phyloP scores from a whole-genome alignment of 2,888 invertebrate species.

The Cataglyphis rosenhaueri region DNA sequence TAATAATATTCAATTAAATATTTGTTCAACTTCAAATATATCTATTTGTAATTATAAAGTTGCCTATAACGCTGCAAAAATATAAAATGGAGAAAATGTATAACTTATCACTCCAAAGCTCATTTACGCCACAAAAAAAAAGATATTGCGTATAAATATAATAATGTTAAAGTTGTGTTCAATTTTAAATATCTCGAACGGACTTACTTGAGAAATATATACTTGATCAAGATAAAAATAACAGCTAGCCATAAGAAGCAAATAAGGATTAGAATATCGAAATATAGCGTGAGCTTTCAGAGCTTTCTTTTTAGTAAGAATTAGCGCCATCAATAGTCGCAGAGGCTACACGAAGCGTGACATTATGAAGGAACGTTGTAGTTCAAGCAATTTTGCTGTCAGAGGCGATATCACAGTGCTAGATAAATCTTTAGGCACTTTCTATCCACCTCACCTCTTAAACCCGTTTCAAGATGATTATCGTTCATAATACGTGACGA shows the following conservation, averaged over 20 bases:
- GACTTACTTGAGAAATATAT: background rate
- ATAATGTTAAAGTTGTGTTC: background rate
- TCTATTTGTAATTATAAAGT: background rate
- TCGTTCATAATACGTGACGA: constrained; percentile 62
- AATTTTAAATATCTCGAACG: background rate
- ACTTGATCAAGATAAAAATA: background rate
- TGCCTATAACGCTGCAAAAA: background rate
- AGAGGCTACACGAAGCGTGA: constrained; percentile 7
- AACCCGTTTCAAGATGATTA: constrained; percentile 60
- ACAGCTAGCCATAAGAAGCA: background rate
- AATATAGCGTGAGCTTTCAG: background rate
- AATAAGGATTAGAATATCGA: background rate
- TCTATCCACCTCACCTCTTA: constrained; percentile 29
- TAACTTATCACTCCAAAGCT: background rate
- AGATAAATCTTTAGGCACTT: constrained; percentile 59
- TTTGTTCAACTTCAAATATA: background rate
- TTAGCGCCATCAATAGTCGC: constrained; percentile 14
- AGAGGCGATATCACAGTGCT: constrained; percentile 56
- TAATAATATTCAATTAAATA: background rate
- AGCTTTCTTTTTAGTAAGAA: background rate
- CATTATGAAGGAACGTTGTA: constrained; percentile 62
- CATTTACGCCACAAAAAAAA: background rate
- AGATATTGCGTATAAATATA: background rate
- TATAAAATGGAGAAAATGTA: background rate
- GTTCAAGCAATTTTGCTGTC: constrained; percentile 70